These are phyloP conservation scores for Eristalinus aeneus DNA, from an alignment of 2,888 invertebrate species.

Conservation along the genomic window DNA sequence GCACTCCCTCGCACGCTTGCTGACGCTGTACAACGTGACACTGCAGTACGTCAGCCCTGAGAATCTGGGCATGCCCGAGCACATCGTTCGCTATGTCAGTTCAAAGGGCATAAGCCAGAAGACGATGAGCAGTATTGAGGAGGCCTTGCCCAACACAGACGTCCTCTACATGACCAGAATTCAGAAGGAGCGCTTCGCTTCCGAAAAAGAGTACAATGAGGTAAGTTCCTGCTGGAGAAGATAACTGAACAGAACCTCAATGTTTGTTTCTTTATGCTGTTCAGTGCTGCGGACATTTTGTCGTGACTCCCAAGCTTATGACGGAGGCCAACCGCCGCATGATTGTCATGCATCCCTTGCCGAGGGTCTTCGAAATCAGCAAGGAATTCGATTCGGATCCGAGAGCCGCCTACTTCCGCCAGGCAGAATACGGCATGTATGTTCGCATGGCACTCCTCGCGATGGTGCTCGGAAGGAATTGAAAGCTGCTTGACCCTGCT, in stretches of 20 bases:
- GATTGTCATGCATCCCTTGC: conserved; percentile 98
- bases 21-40: conserved; percentile 96
- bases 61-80: conserved; percentile 94
- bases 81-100: conserved; percentile 89
- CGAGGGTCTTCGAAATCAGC: conserved; percentile 96
- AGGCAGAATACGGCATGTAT: conserved; percentile 98
- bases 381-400: conserved; percentile 97
- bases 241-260: not conserved
- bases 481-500: not conserved
- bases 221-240: conserved; percentile 81
- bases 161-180: conserved; percentile 99
- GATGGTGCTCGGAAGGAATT: conserved; percentile 87
- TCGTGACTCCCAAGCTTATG: conserved; percentile 97
- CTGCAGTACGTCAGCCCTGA: conserved; percentile 95
- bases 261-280: not conserved
- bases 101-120: conserved; percentile 89
- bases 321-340: conserved; percentile 95
- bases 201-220: conserved; percentile 91
- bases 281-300: conserved; percentile 92
- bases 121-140: conserved; percentile 86
- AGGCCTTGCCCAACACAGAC: conserved; percentile 95
- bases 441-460: conserved; percentile 98
- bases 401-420: conserved; percentile 98
- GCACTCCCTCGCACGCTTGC: conserved; percentile 95
- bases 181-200: conserved; percentile 94